Evolutionary conservation across 2,113 vertebrate genomes (phyloP).

Genomic region (Tragelaphus buxtoni): DNA sequence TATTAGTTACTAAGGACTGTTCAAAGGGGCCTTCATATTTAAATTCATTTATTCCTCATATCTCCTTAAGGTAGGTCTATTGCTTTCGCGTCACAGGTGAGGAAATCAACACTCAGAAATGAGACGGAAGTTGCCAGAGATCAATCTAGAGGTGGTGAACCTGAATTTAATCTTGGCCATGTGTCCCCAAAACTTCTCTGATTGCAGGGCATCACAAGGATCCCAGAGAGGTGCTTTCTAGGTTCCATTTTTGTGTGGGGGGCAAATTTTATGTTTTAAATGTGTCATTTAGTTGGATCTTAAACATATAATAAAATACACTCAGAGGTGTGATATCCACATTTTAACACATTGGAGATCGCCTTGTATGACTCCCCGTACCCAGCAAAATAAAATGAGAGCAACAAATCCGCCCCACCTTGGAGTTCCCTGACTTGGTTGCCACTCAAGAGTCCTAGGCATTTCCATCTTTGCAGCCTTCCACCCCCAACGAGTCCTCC

Average conservation of each 20-base stretch:
- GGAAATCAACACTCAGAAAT: not conserved
- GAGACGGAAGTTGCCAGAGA: not conserved
- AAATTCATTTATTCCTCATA: not conserved
- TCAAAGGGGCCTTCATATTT: not conserved
- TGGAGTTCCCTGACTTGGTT: not conserved
- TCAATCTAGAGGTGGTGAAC: not conserved
- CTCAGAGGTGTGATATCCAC: not conserved
- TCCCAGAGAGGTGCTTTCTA: not conserved
- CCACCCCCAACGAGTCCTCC: fast-evolving
- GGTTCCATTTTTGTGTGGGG: not conserved
- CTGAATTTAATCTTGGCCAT: not conserved
- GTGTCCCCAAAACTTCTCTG: not conserved
- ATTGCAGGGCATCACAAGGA: not conserved
- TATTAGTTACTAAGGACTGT: not conserved
- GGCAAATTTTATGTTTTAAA: not conserved
- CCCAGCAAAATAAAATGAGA: not conserved
- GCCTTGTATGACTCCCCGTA: not conserved
- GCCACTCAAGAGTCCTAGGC: not conserved
- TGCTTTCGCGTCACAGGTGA: not conserved
- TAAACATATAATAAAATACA: not conserved
- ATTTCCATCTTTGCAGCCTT: no score
- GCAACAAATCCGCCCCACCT: not conserved
- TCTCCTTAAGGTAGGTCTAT: not conserved
- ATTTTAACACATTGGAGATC: not conserved
- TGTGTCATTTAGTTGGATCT: not conserved